Conservation (phyloP, 2,113 vertebrate genomes). For the Ctenodactylus gundi region DNA sequence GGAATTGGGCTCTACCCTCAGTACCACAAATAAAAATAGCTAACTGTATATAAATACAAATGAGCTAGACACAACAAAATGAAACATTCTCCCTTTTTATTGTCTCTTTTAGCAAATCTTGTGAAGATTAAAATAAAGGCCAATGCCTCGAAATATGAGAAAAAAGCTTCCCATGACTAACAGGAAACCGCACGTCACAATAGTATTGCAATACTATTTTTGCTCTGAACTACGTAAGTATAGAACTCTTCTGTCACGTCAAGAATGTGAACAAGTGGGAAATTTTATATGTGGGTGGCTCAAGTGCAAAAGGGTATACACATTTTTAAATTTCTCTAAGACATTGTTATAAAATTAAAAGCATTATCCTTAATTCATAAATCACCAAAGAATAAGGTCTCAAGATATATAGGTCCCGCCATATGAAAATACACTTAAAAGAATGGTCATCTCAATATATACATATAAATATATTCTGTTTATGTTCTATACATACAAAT, state of each 20-base stretch:
- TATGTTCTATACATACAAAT: not conserved
- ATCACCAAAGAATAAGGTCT: not conserved
- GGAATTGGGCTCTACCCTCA: not conserved
- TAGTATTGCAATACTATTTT: not conserved
- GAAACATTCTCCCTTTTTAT: not conserved
- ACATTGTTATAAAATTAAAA: not conserved
- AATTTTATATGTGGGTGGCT: not conserved
- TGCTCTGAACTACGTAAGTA: not conserved
- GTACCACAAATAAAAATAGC: not conserved
- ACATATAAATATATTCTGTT: not conserved
- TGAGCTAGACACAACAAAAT: not conserved
- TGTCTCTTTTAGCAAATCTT: not conserved
- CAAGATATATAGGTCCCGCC: not conserved
- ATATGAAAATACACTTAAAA: constrained; percentile 20
- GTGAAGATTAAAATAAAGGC: not conserved
- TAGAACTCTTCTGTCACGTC: not conserved
- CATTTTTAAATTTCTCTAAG: not conserved
- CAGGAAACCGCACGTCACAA: not conserved
- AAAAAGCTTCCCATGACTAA: not conserved
- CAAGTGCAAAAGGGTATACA: not conserved
- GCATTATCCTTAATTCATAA: not conserved
- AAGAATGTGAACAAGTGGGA: not conserved
- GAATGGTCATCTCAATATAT: not conserved
- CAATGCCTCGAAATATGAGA: not conserved
- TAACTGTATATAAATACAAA: too few species aligned